phyloP scores from a whole-genome alignment of 2,888 invertebrate species.

The Stenurella melanura region DNA sequence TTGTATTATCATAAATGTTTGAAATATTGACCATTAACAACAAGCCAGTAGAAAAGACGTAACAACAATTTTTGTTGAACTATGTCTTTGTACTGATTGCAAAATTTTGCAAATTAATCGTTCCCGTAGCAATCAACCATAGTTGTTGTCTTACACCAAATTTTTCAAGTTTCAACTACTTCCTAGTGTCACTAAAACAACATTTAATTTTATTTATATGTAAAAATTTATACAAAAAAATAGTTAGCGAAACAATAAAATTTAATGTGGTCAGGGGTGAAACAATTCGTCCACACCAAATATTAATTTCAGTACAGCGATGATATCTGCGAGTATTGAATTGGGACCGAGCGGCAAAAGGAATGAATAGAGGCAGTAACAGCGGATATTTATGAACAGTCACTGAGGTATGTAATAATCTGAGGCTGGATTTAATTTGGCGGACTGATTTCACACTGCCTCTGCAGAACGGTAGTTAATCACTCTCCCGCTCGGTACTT shows the following conservation, averaged over 20 bases:
- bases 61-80: too few species aligned
- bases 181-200: too few species aligned
- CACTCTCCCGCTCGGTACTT: slow-evolving; percentile 64
- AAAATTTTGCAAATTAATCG: too few species aligned
- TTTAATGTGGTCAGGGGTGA: neutral
- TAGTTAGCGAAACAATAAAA: neutral
- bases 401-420: slow-evolving; percentile 84
- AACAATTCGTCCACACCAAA: slow-evolving; percentile 12
- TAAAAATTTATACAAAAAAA: too few species aligned
- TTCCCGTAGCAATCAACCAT: too few species aligned
- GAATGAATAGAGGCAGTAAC: slow-evolving; percentile 46
- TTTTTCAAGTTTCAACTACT: too few species aligned
- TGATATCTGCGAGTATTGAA: slow-evolving; percentile 15
- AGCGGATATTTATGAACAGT: slow-evolving; percentile 81
- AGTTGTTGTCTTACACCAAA: too few species aligned
- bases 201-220: too few species aligned
- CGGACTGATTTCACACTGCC: slow-evolving; percentile 82
- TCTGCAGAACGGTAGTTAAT: slow-evolving; percentile 73
- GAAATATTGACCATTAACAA: too few species aligned
- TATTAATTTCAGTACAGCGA: slow-evolving; percentile 25
- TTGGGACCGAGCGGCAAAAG: slow-evolving; percentile 20
- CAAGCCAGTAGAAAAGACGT: too few species aligned
- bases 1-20: too few species aligned
- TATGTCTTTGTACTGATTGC: too few species aligned
- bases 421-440: slow-evolving; percentile 84